Base-by-base conservation (phyloP, 2,888 invertebrate species). In the Tubulanus polymorphus region DNA sequence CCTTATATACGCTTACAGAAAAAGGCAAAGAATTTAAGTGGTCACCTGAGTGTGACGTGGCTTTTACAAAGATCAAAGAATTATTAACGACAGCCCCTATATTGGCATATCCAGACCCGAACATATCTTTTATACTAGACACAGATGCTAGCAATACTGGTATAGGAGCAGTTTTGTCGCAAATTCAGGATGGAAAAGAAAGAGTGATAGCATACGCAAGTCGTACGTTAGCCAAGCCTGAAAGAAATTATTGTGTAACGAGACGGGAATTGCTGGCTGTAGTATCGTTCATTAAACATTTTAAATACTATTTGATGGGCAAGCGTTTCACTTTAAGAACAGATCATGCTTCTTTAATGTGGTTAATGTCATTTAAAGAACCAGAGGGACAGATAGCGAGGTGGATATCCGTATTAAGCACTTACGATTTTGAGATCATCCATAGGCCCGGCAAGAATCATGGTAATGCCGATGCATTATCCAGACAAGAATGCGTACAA, bases 371-470 rank as follows among this genome's bases (percentile, higher is more conserved):
- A 41, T 23, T 41, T 3, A 41, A 41, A 15, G 41, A 41, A 8
- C 41, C 41, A 8, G 18, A 18, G 15, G 41, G 41, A 8, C 18
- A 41, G 23, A 18, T 41, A 20, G 41, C 41, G 18, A 41, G 41
- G 23, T 41, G 41, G 41, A 41, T 18, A 8, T 23, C 23, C 6
- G 3, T 20, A 41, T 23, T 41, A 18, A 18, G 23, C 18, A 23
- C 18, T 15, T 41, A 20, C 20, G n/a, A 53, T 8, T 51, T 58
- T 41, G 41, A 41, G 18, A 23, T 41, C 41, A 41, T 41, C 23
- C 41, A 41, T 15, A 41, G 23, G 15, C 41, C 41, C 6, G 41
- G 41, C 6, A 15, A 20, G 6, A 5, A 5, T 8, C 18, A 41
- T 23, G 23, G 20, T 15, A 41, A 41, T 15, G 41, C 23, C 23